A percentile compares a stretch with the other conserved stretches of the same genome.
phyloP scores from a whole-genome alignment of 2,888 invertebrate species.

The Latrodectus hesperus region DNA sequence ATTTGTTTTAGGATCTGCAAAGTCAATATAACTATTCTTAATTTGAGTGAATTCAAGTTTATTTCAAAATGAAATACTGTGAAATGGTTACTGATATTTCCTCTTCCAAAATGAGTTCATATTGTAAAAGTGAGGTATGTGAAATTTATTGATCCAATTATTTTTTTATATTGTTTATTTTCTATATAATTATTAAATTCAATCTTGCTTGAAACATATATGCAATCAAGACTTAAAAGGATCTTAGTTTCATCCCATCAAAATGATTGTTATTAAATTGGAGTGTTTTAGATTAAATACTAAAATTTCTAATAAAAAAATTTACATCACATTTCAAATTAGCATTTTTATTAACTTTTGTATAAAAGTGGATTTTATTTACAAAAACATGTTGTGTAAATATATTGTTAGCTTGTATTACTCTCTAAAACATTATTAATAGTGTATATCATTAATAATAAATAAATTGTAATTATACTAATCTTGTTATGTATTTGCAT shows the following conservation, averaged over 20 bases:
- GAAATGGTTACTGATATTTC: slow-evolving; percentile 64
- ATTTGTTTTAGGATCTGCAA: slow-evolving; percentile 28
- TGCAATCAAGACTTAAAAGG: background rate
- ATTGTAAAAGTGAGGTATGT: slow-evolving; percentile 61
- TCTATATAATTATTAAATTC: background rate
- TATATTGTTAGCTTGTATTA: background rate
- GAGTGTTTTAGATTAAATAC: background rate
- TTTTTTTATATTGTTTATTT: background rate
- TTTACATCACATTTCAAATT: background rate
- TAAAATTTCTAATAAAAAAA: background rate
- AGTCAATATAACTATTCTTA: slow-evolving; percentile 14
- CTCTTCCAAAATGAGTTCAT: slow-evolving; percentile 49
- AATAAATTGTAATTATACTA: no score
- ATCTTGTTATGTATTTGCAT: no score
- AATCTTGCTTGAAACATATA: background rate
- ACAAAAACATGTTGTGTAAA: no score
- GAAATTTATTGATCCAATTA: background rate
- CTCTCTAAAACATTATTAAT: background rate
- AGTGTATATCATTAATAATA: no score
- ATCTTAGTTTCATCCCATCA: background rate
- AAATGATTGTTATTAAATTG: background rate
- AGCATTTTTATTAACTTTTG: no score
- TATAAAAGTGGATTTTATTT: no score
- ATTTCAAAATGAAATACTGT: slow-evolving; percentile 67
- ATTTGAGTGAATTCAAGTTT: slow-evolving; percentile 9